phyloP scores from a whole-genome alignment of 2,888 invertebrate species.

The Phlogophora meticulosa region DNA sequence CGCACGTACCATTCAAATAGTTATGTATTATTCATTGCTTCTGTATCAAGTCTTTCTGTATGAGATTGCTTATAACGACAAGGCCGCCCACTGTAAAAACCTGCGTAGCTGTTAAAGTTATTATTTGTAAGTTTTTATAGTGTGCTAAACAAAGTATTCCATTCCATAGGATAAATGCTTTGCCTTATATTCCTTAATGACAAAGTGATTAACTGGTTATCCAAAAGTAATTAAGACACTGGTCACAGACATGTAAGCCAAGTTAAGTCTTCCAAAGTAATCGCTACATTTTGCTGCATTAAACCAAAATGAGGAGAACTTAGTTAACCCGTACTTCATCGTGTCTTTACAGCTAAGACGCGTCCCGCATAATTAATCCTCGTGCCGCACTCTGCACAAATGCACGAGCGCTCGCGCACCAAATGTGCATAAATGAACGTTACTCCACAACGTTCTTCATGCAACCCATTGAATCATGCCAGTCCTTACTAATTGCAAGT shows the following conservation, averaged over 20 bases:
- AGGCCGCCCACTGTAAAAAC: no score
- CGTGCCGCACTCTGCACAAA: slow-evolving; percentile 10
- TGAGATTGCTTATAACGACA: no score
- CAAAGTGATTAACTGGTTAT: no score
- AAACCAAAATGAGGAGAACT: slow-evolving; percentile 27
- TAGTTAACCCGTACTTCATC: slow-evolving; percentile 41
- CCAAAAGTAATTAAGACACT: no score
- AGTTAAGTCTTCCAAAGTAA: slow-evolving; percentile 14
- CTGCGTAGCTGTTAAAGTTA: no score
- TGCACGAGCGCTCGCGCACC: slow-evolving; percentile 7
- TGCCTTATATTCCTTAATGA: no score
- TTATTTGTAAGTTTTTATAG: no score
- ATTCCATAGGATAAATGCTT: no score
- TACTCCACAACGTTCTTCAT: slow-evolving; percentile 37
- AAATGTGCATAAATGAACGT: slow-evolving; percentile 36
- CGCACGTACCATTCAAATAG: no score
- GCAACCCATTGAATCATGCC: slow-evolving; percentile 18
- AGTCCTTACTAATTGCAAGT: slow-evolving; percentile 48
- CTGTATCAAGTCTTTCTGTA: no score
- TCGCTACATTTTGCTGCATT: slow-evolving; percentile 33
- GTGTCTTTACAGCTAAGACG: slow-evolving; percentile 50
- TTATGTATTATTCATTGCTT: no score
- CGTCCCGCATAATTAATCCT: slow-evolving; percentile 47
- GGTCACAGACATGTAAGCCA: slow-evolving; percentile 6
- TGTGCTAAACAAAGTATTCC: no score